A percentile compares a stretch with the other conserved stretches of the same genome.
These are phyloP conservation scores for Amblyteles armatorius DNA, from an alignment of 2,888 invertebrate genomes.

Conservation along the genomic window DNA sequence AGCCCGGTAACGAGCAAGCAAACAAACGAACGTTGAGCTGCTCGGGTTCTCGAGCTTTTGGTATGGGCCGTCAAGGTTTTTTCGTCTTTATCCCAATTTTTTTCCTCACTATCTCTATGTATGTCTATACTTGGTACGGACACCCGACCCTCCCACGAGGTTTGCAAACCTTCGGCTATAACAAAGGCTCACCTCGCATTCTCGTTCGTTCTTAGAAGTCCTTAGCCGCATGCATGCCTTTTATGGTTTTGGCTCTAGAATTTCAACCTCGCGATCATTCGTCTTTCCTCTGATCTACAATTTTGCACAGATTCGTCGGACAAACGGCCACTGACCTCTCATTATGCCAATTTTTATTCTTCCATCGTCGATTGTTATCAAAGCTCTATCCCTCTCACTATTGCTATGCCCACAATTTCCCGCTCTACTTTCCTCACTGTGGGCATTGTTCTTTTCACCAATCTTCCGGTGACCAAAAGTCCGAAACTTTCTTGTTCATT, in stretches of 20 bases:
- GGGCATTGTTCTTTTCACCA: background rate
- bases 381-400: background rate
- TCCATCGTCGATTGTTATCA: background rate
- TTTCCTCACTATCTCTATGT: background rate
- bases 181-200: slow-evolving; percentile 32
- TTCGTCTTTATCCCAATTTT: slow-evolving; percentile 14
- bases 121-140: slow-evolving; percentile 7
- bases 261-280: background rate
- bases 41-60: slow-evolving; percentile 43
- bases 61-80: slow-evolving; percentile 16
- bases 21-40: slow-evolving; percentile 41
- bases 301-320: background rate
- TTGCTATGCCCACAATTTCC: background rate
- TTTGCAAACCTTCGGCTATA: slow-evolving; percentile 4
- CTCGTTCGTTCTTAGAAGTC: slow-evolving; percentile 15
- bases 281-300: background rate
- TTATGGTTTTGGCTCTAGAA: background rate
- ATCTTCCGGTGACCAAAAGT: background rate
- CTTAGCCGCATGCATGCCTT: background rate
- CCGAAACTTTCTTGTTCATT: background rate
- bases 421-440: background rate
- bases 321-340: background rate
- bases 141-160: background rate
- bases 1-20: slow-evolving; percentile 57
- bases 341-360: background rate